Percentiles rank a stretch among this genome's conserved stretches.
Evolutionary conservation across 2,797 vertebrate genomes (phyloP).

Genomic region (Chaetophractus vellerosus): DNA sequence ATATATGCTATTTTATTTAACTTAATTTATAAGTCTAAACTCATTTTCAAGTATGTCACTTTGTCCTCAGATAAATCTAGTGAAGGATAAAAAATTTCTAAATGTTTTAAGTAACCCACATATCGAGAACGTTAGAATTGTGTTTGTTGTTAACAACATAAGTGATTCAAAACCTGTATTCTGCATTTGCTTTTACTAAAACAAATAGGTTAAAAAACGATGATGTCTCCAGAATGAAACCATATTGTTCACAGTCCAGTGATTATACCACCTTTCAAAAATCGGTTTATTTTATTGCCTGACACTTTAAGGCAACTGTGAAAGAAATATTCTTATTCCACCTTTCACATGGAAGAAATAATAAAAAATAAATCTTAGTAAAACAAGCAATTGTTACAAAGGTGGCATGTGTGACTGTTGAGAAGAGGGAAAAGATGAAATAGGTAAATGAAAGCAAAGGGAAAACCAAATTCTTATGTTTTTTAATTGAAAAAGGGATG

Average conservation of each 20-base stretch:
- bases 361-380: slow-evolving; percentile 62
- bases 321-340: slow-evolving; percentile 68
- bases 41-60: not conserved
- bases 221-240: slow-evolving; percentile 57
- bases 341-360: slow-evolving; percentile 34
- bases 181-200: slow-evolving; percentile 53
- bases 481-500: not conserved
- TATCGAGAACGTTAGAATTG: not conserved
- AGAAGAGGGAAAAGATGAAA: slow-evolving; percentile 46
- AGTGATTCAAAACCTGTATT: slow-evolving; percentile 6
- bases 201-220: slow-evolving; percentile 66
- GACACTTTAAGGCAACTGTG: not conserved
- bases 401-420: not conserved
- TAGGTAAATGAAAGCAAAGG: not conserved
- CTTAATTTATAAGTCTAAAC: slow-evolving; percentile 61
- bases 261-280: slow-evolving; percentile 62
- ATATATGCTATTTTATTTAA: slow-evolving; percentile 49
- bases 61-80: slow-evolving; percentile 47
- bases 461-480: not conserved
- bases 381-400: slow-evolving; percentile 57
- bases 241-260: slow-evolving; percentile 56
- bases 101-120: slow-evolving; percentile 37
- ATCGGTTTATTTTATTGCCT: slow-evolving; percentile 72
- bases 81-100: not conserved
- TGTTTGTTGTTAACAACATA: not conserved